Base-by-base conservation (phyloP, 2,113 vertebrate species). In the Galbula dea region DNA sequence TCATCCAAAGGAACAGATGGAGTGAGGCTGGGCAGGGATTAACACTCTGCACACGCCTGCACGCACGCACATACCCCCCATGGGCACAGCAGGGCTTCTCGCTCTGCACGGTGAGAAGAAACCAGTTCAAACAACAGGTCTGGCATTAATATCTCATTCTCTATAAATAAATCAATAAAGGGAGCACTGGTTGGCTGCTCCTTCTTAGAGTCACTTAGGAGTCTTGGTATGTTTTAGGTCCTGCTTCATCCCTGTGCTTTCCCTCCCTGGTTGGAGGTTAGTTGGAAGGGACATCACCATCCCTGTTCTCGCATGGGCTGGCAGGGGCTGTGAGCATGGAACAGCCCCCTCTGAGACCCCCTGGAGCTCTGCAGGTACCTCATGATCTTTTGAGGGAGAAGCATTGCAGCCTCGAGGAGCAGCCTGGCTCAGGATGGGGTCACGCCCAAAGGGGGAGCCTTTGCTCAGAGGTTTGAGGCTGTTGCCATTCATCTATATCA, bases 91-190 rank as follows among this genome's bases (percentile, higher is more conserved):
- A 15, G 30, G 75, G 62, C 84, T 91, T 10, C 92, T 88, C 71
- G 80, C 77, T 21, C 18, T 3, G 58, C 65, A 80, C 29, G 15
- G 83, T 4, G 8, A 88, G 83, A 37, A 58, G 66, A 86, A 89
- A 87, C 72, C 81, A 72, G 83, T 95, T 96, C 95, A 93, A 95
- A 96, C 95, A 89, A 95, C 58, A 69, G 77, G 82, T 89, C 93
- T 92, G 57, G 94, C 90, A 95, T 97, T 88, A 92, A 92, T 94
- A 83, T 78, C 93, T 93, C 90, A 87, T 93, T 37, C 82, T 80
- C 71, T 59, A 91, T 96, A 95, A 97, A 97, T 97, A 96, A 97
- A 91, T 95, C 91, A 97, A 90, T 91, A 92, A 51, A 89, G 77
- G 30, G 34, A 86, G n/a, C 0, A 3, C 54, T 63, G 59, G 66